Conservation (phyloP, 2,888 invertebrate genomes). For the Drosophila sordidula region DNA sequence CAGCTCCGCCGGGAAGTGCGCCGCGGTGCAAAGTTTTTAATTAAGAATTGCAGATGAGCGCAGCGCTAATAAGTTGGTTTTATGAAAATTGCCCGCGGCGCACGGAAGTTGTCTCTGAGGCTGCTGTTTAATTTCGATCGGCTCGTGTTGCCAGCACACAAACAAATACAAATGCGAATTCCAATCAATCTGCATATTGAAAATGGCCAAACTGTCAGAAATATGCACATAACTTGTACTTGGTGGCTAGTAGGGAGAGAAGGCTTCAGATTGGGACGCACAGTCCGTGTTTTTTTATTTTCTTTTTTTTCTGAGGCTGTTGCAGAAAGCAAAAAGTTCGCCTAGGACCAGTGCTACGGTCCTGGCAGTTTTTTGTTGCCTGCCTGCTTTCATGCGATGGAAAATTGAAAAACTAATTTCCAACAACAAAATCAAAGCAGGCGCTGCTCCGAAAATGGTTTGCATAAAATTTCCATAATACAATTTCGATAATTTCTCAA, state of each 20-base stretch:
- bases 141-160: conserved; percentile 2
- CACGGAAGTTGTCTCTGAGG: not conserved
- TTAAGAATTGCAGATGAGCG: conserved; percentile 53
- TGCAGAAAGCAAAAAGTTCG: conserved; percentile 42
- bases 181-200: conserved; percentile 72
- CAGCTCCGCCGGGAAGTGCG: conserved; percentile 30
- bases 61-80: conserved; percentile 25
- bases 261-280: conserved; percentile 5
- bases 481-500: conserved; percentile 77
- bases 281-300: conserved; percentile 44
- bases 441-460: conserved; percentile 53
- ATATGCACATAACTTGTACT: conserved; percentile 68
- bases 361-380: conserved; percentile 6
- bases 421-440: conserved; percentile 67
- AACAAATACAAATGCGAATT: conserved; percentile 26
- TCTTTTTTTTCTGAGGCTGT: conserved; percentile 2
- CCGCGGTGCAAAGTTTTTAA: conserved; percentile 60
- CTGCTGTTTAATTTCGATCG: not conserved
- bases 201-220: conserved; percentile 34
- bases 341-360: conserved; percentile 31
- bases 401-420: conserved; percentile 75
- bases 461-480: conserved; percentile 79
- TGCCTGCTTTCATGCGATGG: conserved; percentile 31
- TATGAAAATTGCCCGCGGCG: conserved; percentile 18
- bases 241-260: conserved; percentile 12